Evolutionary conservation across 2,797 vertebrate species (phyloP).

Genomic region (Sebastes nivosus): DNA sequence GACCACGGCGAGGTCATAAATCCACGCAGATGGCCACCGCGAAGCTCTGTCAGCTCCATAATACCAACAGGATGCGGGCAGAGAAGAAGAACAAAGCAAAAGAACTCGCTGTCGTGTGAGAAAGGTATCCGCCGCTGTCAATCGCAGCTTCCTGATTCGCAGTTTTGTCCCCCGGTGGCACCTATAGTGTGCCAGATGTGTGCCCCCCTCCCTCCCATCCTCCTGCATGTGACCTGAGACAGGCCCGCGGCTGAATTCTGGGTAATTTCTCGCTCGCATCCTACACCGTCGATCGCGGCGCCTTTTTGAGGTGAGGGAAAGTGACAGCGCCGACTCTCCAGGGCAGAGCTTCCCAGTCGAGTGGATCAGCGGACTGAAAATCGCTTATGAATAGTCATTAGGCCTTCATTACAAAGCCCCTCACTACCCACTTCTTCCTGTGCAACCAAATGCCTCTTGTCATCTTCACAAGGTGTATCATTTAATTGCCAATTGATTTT

Average conservation of each 20-base stretch:
- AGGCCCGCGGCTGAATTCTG: slow-evolving; percentile 87
- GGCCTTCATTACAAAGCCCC: slow-evolving; percentile 96
- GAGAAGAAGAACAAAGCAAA: slow-evolving; percentile 56
- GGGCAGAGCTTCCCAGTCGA: slow-evolving; percentile 99
- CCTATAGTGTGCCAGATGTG: slow-evolving; percentile 97
- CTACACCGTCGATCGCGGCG: slow-evolving; percentile 91
- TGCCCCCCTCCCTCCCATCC: slow-evolving; percentile 63
- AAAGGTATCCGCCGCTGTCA: slow-evolving; percentile 80
- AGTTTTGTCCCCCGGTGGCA: slow-evolving; percentile 90
- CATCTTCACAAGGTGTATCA: slow-evolving; percentile 99
- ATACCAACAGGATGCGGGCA: slow-evolving; percentile 46
- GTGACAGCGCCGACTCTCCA: slow-evolving; percentile 98
- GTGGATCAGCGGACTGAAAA: slow-evolving; percentile 97
- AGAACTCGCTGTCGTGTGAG: slow-evolving; percentile 44
- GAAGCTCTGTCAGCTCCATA: slow-evolving; percentile 51
- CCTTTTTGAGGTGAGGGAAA: slow-evolving; percentile 99
- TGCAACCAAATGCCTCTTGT: slow-evolving; percentile 96
- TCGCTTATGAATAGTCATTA: slow-evolving; percentile 99
- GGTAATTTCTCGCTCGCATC: slow-evolving; percentile 95
- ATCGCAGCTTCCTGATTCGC: slow-evolving; percentile 88
- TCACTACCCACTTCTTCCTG: slow-evolving; percentile 92
- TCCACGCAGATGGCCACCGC: slow-evolving; percentile 73
- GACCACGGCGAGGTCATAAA: slow-evolving; percentile 84
- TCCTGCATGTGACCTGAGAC: slow-evolving; percentile 95
- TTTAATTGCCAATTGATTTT: slow-evolving; percentile 99